Evolutionary conservation across 2,888 invertebrate species (phyloP).

Genomic region (Drosophila incognita): DNA sequence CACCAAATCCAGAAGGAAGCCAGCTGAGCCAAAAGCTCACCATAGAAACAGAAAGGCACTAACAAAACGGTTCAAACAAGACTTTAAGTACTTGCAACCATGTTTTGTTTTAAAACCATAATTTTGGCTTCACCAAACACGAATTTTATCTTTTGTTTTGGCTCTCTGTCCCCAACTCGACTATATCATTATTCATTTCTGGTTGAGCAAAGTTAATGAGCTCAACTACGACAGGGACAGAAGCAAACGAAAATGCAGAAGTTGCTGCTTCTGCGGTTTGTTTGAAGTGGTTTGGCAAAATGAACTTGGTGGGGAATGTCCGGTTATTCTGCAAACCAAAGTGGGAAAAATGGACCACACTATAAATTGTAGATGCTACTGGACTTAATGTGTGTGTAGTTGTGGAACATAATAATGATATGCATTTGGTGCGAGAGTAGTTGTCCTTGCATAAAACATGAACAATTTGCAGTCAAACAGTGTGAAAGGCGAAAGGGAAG

Average conservation of each 20-base stretch:
- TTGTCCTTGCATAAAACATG: neutral
- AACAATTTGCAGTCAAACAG: neutral
- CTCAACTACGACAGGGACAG: neutral
- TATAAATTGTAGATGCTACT: slow-evolving; percentile 7
- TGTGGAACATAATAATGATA: neutral
- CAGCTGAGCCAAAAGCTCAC: neutral
- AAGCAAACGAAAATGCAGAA: neutral
- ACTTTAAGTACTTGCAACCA: slow-evolving; percentile 21
- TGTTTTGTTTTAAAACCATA: slow-evolving; percentile 37
- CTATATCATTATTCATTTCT: slow-evolving; percentile 57
- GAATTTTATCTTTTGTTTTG: slow-evolving; percentile 5
- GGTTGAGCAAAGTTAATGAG: slow-evolving; percentile 58
- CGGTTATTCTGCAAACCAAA: slow-evolving; percentile 21
- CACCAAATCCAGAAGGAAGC: slow-evolving; percentile 19
- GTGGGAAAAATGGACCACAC: slow-evolving; percentile 5
- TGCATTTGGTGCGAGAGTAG: neutral
- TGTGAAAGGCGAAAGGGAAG: too few relatives aligned
- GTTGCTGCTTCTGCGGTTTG: slow-evolving; percentile 29
- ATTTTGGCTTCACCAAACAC: slow-evolving; percentile 41
- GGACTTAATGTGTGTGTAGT: slow-evolving; percentile 17
- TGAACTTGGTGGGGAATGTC: slow-evolving; percentile 36
- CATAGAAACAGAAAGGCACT: neutral
- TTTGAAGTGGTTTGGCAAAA: slow-evolving; percentile 46
- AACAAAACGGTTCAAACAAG: slow-evolving; percentile 17
- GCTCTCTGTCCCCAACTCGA: neutral